Evolutionary conservation across 2,797 vertebrate genomes (phyloP).

Genomic region (Helicolenus hilgendorfi): DNA sequence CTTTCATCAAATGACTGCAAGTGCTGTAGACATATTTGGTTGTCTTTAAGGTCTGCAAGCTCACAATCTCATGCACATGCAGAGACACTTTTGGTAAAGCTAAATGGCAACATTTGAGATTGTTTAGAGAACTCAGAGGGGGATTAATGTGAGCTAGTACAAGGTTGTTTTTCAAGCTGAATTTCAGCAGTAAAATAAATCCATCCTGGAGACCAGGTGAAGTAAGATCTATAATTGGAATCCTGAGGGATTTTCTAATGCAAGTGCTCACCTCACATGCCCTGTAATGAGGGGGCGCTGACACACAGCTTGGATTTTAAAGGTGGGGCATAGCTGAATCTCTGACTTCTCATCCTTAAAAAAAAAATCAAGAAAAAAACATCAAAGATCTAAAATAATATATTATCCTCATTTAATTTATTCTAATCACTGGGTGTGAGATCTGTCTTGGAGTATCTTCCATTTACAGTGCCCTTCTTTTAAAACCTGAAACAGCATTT

Average conservation of each 20-base stretch:
- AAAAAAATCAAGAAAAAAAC: neutral
- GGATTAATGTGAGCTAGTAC: neutral
- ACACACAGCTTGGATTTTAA: neutral
- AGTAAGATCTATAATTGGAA: conserved; percentile 25
- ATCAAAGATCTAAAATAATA: neutral
- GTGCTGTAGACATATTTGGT: neutral
- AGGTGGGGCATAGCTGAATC: neutral
- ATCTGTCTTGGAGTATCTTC: neutral
- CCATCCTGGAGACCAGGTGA: neutral
- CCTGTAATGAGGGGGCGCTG: neutral
- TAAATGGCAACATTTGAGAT: neutral
- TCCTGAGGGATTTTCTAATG: conserved; percentile 7
- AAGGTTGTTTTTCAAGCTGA: neutral
- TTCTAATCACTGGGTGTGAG: neutral
- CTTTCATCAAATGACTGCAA: neutral
- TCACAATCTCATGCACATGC: neutral
- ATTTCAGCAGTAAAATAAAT: neutral
- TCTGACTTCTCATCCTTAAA: neutral
- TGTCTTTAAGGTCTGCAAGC: neutral
- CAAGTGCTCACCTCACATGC: neutral
- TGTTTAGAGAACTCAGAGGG: neutral
- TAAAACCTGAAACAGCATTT: neutral
- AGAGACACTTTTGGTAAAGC: neutral
- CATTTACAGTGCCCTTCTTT: neutral
- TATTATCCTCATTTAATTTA: neutral